Percentiles rank a stretch among this genome's conserved stretches.
These are phyloP conservation scores for Pemphredon lugubris DNA, from an alignment of 2,888 invertebrate species.

Conservation along the genomic window DNA sequence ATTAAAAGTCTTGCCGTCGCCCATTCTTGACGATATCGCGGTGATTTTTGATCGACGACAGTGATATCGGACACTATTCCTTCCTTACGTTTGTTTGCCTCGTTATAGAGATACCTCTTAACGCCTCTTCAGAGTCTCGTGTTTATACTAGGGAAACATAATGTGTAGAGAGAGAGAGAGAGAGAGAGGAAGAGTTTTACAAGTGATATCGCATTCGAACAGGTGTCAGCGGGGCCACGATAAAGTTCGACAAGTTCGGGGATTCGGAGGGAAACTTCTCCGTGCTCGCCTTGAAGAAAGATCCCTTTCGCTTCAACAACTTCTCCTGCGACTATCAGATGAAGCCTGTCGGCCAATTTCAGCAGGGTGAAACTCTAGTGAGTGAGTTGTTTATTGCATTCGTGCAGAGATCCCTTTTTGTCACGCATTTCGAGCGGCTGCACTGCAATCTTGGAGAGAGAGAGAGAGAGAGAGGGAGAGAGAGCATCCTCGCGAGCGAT, in stretches of 20 bases:
- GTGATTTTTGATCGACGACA: too few relatives aligned
- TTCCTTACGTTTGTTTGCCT: too few relatives aligned
- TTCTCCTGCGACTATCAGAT: conserved; percentile 90
- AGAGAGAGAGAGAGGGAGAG: neutral
- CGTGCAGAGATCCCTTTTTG: conserved; percentile 27
- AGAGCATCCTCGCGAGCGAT: neutral
- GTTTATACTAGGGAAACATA: too few relatives aligned
- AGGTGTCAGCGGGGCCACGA: conserved; percentile 97
- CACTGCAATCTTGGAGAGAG: conserved; percentile 4
- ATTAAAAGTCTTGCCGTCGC: too few relatives aligned
- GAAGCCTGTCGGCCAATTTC: conserved; percentile 92
- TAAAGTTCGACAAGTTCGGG: conserved; percentile 94
- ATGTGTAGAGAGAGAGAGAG: too few relatives aligned
- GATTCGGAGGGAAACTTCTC: conserved; percentile 99
- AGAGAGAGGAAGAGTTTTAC: too few relatives aligned
- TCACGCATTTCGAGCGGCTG: neutral
- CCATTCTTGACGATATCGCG: too few relatives aligned
- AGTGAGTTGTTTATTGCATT: conserved; percentile 83
- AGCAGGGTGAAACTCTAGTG: conserved; percentile 90
- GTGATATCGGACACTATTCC: too few relatives aligned
- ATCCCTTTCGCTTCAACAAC: conserved; percentile 81
- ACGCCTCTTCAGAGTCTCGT: too few relatives aligned
- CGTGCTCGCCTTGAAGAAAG: conserved; percentile 90
- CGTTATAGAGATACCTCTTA: too few relatives aligned
- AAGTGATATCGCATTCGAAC: conserved; percentile 53